Evolutionary conservation across 2,888 invertebrate species (phyloP), one percentile per base, ranked within the genome.

Genomic region (Megastigmus dorsalis): DNA sequence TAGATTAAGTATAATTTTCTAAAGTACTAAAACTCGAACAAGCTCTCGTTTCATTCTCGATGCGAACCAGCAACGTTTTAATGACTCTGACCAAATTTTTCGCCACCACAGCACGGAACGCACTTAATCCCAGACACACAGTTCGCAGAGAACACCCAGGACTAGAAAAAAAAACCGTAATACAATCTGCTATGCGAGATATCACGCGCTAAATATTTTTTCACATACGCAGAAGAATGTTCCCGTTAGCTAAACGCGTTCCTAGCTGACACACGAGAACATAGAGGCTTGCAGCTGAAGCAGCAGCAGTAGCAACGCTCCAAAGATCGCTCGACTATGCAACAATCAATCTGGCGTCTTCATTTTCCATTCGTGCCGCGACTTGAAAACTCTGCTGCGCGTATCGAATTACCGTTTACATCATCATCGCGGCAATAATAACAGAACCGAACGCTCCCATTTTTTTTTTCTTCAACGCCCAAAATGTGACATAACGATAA

Each of bases 141-240:
- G n/a, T n/a, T n/a, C n/a, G n/a, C n/a, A n/a, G n/a, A n/a, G n/a
- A n/a, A n/a, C n/a, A n/a, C n/a, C n/a, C n/a, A n/a, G n/a, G n/a
- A n/a, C n/a, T n/a, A n/a, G n/a, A n/a, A 33, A 23, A 45, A 63
- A 55, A 36, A 54, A 41, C 54, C 62, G 48, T 68, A 74, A 74
- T 10, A 1, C 48, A 48, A 67, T 74, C 60, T 10, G 30, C 43
- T 52, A 23, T 33, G 45, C 45, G 36, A 60, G n/a, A 43, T 18
- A 73, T 60, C 73, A 68, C 67, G 73, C 62, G 67, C 68, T 74
- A 50, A 68, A 74, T 74, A 74, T 59, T 74, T 68, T 67, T 74
- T 68, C 45, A 23, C 18, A n/a, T 15, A 20, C 9, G 9, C 26
- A 9, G 38, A 26, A 30, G n/a, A 36, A 30, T 15, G n/a, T 18